Base-by-base conservation (phyloP, 2,888 invertebrate genomes). In the Hirtodrosophila confusa region DNA sequence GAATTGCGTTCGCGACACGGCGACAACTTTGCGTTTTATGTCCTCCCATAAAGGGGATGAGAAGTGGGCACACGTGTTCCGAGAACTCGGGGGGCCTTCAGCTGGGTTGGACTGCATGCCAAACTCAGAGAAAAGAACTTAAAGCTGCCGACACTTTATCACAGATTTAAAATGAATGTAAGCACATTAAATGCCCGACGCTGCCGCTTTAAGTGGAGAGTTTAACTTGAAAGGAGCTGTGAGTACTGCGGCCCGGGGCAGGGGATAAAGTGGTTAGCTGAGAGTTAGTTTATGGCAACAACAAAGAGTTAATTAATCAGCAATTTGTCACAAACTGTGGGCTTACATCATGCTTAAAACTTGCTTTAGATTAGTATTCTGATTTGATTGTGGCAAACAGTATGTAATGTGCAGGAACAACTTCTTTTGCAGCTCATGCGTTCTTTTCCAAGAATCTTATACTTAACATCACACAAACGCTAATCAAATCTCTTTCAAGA, bases 91-190 rank as follows among this genome's bases (percentile, higher is more conserved):
- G 11, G 36, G 17, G 27, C 29, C 4, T n/a, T 17, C 9, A n/a
- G 36, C 9, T 17, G n/a, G 49, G 39, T 27, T 24, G 36, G 27
- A 33, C 24, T 43, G 48, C 33, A 24, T 39, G 58, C 36, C 44
- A 44, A 44, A 11, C 24, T 29, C 11, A 17, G 17, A 4, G 24
- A 36, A 35, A 43, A 23, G 33, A 58, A 71, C 86, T 82, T 82
- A 69, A 82, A 86, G 82, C 80, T 66, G 61, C 43, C 80, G 56
- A 55, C 83, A 70, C 83, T 82, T 86, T 86, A 83, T 83, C 86
- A 54, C 64, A 83, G 82, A 82, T 83, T 82, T 82, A 75, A 86
- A 85, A 86, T 73, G 80, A 86, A 79, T 83, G 86, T 75, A 80
- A 83, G 82, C 86, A 86, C 86, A 86, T 83, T 86, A 82, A 86